These are phyloP conservation scores for Sclerurus mexicanus DNA, from an alignment of 2,113 vertebrate species.

Conservation along the genomic window DNA sequence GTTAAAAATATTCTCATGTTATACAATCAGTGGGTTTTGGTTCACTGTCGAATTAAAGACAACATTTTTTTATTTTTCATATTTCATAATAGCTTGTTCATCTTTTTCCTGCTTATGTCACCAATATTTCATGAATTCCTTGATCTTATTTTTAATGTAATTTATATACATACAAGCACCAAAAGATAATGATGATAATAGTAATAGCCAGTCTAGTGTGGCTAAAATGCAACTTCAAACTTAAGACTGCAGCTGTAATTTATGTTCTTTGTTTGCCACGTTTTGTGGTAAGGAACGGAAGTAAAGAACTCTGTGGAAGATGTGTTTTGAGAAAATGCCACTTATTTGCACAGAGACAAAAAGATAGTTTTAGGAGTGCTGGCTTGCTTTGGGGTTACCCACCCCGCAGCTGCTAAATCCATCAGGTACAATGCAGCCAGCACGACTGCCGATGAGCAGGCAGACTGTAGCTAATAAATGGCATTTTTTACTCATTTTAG, in stretches of 20 bases:
- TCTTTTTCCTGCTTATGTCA: conserved; percentile 29
- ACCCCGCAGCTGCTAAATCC: neutral
- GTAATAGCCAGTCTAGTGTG: neutral
- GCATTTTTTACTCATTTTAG: neutral
- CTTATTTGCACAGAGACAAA: neutral
- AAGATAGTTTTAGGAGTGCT: neutral
- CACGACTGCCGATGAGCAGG: neutral
- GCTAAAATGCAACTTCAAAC: neutral
- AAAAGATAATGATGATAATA: neutral
- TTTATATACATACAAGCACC: neutral
- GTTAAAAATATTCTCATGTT: neutral
- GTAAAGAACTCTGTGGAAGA: neutral
- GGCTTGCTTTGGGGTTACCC: neutral
- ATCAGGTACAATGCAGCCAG: neutral
- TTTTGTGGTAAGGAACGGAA: neutral
- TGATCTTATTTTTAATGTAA: conserved; percentile 32
- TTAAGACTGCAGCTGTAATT: neutral
- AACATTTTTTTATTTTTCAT: neutral
- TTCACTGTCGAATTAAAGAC: neutral
- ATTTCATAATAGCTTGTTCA: neutral
- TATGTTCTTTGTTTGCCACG: neutral
- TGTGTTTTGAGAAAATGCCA: neutral
- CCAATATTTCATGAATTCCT: neutral
- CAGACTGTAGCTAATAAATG: neutral
- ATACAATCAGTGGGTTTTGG: neutral